Percentiles rank a stretch among this genome's conserved stretches.
These are phyloP conservation scores for Dasyprocta punctata DNA, from an alignment of 2,113 vertebrate genomes.

Conservation along the genomic window DNA sequence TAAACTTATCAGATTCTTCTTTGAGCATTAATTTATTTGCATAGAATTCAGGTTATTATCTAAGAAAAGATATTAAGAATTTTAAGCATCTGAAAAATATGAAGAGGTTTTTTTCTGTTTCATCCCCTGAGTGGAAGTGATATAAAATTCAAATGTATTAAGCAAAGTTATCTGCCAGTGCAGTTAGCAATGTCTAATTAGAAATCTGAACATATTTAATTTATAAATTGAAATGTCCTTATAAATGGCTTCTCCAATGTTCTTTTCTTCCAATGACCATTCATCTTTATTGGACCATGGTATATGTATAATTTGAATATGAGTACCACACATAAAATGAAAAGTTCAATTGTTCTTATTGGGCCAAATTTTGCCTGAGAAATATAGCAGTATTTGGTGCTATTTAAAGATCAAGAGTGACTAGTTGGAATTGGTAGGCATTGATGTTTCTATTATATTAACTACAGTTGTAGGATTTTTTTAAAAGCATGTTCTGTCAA, in stretches of 20 bases:
- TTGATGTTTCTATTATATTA: constrained; percentile 1
- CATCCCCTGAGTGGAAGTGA: constrained; percentile 55
- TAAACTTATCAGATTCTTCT: constrained; percentile 42
- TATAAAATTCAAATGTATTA: constrained; percentile 66
- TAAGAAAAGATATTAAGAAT: constrained; percentile 51
- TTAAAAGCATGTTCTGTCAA: not conserved
- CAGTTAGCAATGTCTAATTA: constrained; percentile 74
- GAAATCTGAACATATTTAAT: constrained; percentile 71
- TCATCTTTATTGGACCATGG: constrained; percentile 63
- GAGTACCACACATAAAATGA: not conserved
- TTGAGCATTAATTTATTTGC: constrained; percentile 68
- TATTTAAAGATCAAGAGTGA: not conserved
- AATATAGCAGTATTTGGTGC: not conserved
- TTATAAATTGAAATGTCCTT: constrained; percentile 57
- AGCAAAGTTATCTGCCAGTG: constrained; percentile 55
- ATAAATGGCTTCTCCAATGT: constrained; percentile 48
- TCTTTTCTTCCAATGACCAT: constrained; percentile 63
- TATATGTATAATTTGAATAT: constrained; percentile 37
- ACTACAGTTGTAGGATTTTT: not conserved
- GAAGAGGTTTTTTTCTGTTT: constrained; percentile 37
- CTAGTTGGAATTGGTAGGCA: not conserved
- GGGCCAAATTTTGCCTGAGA: constrained; percentile 1
- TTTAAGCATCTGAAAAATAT: constrained; percentile 24
- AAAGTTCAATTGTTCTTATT: constrained; percentile 23
- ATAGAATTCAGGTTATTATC: constrained; percentile 70